Base-by-base conservation (phyloP, 1,140 invertebrate species). In the Odontomachus brunneus region DNA sequence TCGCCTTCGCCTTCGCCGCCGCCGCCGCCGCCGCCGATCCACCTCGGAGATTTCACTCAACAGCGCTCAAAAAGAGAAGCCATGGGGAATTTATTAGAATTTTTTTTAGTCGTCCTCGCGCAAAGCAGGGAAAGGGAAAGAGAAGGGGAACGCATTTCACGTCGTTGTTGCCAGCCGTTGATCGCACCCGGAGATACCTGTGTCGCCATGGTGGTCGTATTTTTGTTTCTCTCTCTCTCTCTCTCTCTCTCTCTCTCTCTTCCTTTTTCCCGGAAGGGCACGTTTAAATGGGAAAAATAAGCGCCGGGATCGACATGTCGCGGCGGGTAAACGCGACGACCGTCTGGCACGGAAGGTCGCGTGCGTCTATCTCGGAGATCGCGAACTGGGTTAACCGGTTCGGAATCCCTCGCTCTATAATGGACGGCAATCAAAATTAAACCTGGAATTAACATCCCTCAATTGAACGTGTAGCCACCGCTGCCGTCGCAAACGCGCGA, bases 341-440 rank as follows among this genome's bases (percentile, higher is more conserved):
- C 82, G 66, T 65, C 53, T 80, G 78, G 71, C 91, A 92, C 91
- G 92, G 88, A 85, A 91, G 66, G 86, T 92, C 89, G 92, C 92
- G 91, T 92, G 92, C 82, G 83, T 59, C 73, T 80, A 73, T 88
- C 73, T 85, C 38, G 74, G 60, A 71, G 66, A 65, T 80, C 51
- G 73, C 85, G 24, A 91, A 91, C 82, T 91, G 85, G 91, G 89
- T 91, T 91, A 89, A 85, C 84, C 78, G 75, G 86, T 86, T 84
- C 65, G 86, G 87, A 84, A 89, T 91, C 87, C 33, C 44, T 83
- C 73, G 72, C 75, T n/a, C n/a, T 84, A 83, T 89, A 90, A 91
- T 90, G 84, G 83, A 80, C 75, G 73, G 76, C 88, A 88, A 89
- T 86, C 87, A 86, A 86, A 90, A 91, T 88, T 89, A 89, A 87